A percentile compares a stretch with the other conserved stretches of the same genome.
These are phyloP conservation scores for Stigmatopora nigra DNA, from an alignment of 2,113 vertebrate genomes.

Conservation along the genomic window DNA sequence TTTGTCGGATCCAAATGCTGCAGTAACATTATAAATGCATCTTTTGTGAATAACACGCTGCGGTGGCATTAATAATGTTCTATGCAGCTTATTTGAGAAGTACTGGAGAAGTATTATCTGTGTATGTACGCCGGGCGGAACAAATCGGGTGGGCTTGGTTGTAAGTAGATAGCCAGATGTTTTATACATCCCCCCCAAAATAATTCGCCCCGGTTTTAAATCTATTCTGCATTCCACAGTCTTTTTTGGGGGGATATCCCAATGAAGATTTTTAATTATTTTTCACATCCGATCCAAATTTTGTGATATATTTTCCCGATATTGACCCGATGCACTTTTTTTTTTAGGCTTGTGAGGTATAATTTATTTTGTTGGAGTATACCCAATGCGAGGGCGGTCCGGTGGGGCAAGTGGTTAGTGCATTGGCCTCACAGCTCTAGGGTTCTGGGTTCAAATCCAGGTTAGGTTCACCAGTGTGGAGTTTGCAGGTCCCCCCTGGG, in stretches of 20 bases:
- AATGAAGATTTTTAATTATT: neutral
- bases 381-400: too few relatives aligned
- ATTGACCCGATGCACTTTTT: too few relatives aligned
- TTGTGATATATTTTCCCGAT: too few relatives aligned
- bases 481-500: too few relatives aligned
- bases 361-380: too few relatives aligned
- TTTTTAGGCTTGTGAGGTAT: too few relatives aligned
- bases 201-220: constrained; percentile 56
- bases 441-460: too few relatives aligned
- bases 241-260: constrained; percentile 38
- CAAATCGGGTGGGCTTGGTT: constrained; percentile 32
- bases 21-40: constrained; percentile 1
- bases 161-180: constrained; percentile 58
- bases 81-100: constrained; percentile 27
- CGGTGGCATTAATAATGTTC: constrained; percentile 32
- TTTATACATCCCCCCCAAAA: constrained; percentile 47
- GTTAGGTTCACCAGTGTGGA: too few relatives aligned
- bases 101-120: too few relatives aligned
- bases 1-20: neutral
- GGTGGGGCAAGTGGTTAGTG: too few relatives aligned
- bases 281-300: too few relatives aligned
- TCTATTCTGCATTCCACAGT: constrained; percentile 53
- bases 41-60: constrained; percentile 8
- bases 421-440: too few relatives aligned
- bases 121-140: constrained; percentile 42